Evolutionary conservation across 2,888 invertebrate genomes (phyloP), one percentile per base, ranked within the genome.

Genomic region (Nomada ruficornis): DNA sequence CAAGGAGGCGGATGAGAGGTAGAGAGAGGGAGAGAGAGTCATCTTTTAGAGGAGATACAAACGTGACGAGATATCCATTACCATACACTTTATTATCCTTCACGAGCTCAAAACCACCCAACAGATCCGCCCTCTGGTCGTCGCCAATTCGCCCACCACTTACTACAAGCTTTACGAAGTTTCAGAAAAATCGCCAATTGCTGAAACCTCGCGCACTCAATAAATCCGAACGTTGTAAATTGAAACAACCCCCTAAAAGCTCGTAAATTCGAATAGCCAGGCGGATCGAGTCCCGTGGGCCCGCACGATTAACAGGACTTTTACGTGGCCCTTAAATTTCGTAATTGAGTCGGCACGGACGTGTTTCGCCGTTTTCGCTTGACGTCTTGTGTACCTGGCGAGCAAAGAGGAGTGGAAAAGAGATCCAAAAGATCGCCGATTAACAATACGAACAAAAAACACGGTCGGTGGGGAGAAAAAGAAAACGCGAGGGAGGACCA

Each of bases 301-400:
- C 20, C 1, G 26, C 20, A 11, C 54, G 64, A 72, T 65, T 60
- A 26, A 36, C 3, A 15, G n/a, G 23, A 63, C 29, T 47, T 62
- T 65, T 77, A 71, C 18, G 57, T 18, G 59, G 44, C 57, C 44
- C 52, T 80, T 79, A 85, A 85, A 82, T 82, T 63, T 54, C 18
- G 18, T 29, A 64, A 77, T 64, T 23, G 50, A 59, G 57, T 50
- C 1, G 50, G 23, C 26, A 42, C 5, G 23, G 18, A 15, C 10
- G 47, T 23, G 23, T 52, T 57, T 63, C 62, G 36, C 52, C 23
- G 7, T 47, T 47, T 47, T 47, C 68, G 20, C 11, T 13, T 10
- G 36, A 67, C n/a, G 10, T 47, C 10, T 47, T 47, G 15, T 47
- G 47, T 59, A 26, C 50, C 57, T 1, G 54, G 10, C 3, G n/a